These are phyloP conservation scores for Lucilia cuprina DNA, from an alignment of 1,140 invertebrate genomes.

Conservation along the genomic window DNA sequence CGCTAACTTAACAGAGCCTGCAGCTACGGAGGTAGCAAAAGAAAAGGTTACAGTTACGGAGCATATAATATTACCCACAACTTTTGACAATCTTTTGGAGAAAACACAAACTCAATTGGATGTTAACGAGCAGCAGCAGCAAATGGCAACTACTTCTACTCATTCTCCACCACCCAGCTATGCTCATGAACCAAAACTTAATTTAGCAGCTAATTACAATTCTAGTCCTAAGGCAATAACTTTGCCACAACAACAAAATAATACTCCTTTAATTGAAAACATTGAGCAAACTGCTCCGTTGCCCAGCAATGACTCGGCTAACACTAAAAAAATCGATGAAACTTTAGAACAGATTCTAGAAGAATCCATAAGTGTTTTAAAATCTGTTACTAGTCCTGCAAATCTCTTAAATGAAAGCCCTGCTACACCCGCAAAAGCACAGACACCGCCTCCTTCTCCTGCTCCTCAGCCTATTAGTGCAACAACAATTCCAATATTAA, in stretches of 20 bases:
- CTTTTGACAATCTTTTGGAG: not conserved
- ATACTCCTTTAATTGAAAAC: not conserved
- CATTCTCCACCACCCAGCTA: not conserved
- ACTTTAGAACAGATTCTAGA: not conserved
- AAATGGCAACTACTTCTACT: not conserved
- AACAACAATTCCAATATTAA: not conserved
- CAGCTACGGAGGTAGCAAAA: not conserved
- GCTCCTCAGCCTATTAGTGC: not conserved
- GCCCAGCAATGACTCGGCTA: not conserved
- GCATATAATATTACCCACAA: not conserved
- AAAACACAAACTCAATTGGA: not conserved
- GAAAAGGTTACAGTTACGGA: not conserved
- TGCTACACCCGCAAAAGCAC: not conserved
- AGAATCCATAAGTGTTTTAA: not conserved
- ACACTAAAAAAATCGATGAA: not conserved
- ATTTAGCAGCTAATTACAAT: not conserved
- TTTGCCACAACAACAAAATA: not conserved
- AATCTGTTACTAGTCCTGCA: not conserved
- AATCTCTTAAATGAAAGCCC: not conserved
- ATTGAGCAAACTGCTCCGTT: not conserved
- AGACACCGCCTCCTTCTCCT: not conserved
- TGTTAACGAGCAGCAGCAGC: not conserved
- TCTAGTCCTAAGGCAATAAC: not conserved
- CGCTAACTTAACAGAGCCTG: not conserved
- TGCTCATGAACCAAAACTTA: not conserved